Percentiles rank a stretch among this genome's conserved stretches.
These are phyloP conservation scores for Paragorgia papillata DNA, from an alignment of 92 coral and sea anemone genomes.

Conservation along the genomic window DNA sequence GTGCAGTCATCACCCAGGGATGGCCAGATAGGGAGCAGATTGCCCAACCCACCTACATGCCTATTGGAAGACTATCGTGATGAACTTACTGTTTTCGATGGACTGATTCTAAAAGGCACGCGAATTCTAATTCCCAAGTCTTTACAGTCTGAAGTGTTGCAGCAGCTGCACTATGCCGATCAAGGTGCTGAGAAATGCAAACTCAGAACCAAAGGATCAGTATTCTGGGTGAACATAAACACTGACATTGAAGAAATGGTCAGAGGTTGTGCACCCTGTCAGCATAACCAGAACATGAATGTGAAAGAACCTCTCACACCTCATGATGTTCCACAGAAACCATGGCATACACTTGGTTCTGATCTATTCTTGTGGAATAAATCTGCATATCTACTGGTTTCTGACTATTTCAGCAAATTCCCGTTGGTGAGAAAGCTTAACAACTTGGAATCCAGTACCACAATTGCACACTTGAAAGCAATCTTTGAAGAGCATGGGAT, in stretches of 20 bases:
- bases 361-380: constrained; percentile 70
- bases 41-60: constrained; percentile 52
- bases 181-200: constrained; percentile 78
- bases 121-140: too few species aligned
- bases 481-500: constrained; percentile 69
- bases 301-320: constrained; percentile 37
- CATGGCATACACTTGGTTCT: constrained; percentile 47
- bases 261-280: constrained; percentile 41
- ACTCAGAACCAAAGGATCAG: too few species aligned
- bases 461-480: constrained; percentile 60
- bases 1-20: constrained; percentile 9
- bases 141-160: constrained; percentile 51
- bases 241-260: constrained; percentile 68
- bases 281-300: constrained; percentile 25
- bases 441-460: constrained; percentile 51
- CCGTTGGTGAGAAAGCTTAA: constrained; percentile 55
- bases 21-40: constrained; percentile 62
- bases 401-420: constrained; percentile 67
- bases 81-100: too few species aligned
- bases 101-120: too few species aligned
- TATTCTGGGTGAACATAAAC: constrained; percentile 69
- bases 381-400: constrained; percentile 50
- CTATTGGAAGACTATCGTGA: too few species aligned
- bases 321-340: constrained; percentile 33
- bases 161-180: constrained; percentile 71